Evolutionary conservation across 2,888 invertebrate genomes (phyloP).

Genomic region (Sicus ferrugineus): DNA sequence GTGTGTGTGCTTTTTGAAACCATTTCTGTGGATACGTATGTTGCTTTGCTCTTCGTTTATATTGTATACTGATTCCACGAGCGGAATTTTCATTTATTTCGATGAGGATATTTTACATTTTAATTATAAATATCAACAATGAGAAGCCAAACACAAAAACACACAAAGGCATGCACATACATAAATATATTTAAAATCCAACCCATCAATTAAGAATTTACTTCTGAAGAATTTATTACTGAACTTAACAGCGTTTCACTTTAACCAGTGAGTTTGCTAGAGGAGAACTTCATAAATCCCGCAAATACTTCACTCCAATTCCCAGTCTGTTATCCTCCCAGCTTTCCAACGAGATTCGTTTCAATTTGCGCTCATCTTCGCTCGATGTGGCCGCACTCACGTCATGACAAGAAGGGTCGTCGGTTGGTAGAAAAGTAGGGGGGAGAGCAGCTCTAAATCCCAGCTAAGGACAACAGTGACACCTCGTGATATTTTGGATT

Average conservation of each 20-base stretch:
- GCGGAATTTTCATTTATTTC: not conserved
- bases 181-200: too few relatives aligned
- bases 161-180: constrained; percentile 1
- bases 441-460: not conserved
- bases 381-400: constrained; percentile 6
- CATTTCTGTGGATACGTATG: too few relatives aligned
- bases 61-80: not conserved
- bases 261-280: too few relatives aligned
- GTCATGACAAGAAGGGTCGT: not conserved
- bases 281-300: not conserved
- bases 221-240: too few relatives aligned
- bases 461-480: constrained; percentile 3
- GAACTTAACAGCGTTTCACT: too few relatives aligned
- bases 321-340: not conserved
- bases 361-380: constrained; percentile 18
- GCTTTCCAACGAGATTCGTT: constrained; percentile 12
- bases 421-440: not conserved
- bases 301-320: constrained; percentile 22
- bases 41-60: too few relatives aligned
- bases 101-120: constrained; percentile 24
- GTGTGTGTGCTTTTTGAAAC: too few relatives aligned
- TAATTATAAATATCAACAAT: constrained; percentile 5
- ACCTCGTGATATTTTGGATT: constrained; percentile 9
- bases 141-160: not conserved
- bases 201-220: too few relatives aligned